These are phyloP conservation scores for Mantis religiosa DNA, from an alignment of 2,888 invertebrate genomes.

Conservation along the genomic window DNA sequence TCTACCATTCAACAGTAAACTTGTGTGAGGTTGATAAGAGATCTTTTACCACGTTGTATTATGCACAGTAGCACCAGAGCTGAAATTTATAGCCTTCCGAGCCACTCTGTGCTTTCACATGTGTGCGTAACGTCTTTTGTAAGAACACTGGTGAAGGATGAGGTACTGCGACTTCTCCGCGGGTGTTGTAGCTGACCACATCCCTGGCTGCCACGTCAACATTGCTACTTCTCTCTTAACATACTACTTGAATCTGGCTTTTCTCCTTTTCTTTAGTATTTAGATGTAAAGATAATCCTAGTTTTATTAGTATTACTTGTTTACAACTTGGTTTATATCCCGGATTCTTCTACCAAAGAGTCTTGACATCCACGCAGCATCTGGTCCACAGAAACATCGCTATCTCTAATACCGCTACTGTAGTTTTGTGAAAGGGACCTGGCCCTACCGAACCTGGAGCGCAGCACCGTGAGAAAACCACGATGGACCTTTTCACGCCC, in stretches of 20 bases:
- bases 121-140: not conserved
- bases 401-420: too few species aligned
- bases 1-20: not conserved
- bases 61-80: not conserved
- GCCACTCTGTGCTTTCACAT: not conserved
- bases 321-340: not conserved
- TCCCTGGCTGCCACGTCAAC: not conserved
- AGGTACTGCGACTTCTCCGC: not conserved
- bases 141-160: not conserved
- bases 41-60: not conserved
- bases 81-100: not conserved
- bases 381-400: too few species aligned
- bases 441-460: too few species aligned
- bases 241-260: not conserved
- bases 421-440: too few species aligned
- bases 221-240: not conserved
- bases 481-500: too few species aligned
- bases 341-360: not conserved
- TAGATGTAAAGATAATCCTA: not conserved
- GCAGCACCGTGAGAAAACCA: too few species aligned
- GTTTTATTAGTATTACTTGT: not conserved
- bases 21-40: not conserved
- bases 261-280: not conserved
- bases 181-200: not conserved
- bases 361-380: not conserved